Evolutionary conservation across 2,888 invertebrate species (phyloP), one percentile per base, ranked within the genome.

Genomic region (Tridacna gigas): DNA sequence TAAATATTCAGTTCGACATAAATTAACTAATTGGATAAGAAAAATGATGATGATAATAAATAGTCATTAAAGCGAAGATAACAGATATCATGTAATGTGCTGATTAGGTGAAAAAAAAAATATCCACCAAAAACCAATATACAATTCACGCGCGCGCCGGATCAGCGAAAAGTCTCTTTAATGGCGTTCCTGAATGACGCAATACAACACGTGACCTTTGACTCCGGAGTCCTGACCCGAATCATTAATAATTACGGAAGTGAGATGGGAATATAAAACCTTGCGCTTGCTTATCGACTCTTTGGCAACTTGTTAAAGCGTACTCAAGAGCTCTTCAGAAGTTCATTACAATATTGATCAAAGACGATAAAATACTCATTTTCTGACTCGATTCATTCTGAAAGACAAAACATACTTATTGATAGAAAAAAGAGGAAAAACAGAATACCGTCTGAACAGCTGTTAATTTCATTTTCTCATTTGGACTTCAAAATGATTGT

Each of bases 291-390:
- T 74, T 37, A 37, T 37, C 37, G 37, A 71, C 69, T 71, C 73
- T 76, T 28, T 67, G 51, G 56, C 73, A 79, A 67, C 22, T 74
- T 26, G 66, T 81, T 73, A 60, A 77, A 25, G 25, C 66, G 67
- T 45, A 47, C 73, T 67, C 74, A 56, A 74, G 77, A 48, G 77
- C 48, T 74, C 78, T 78, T 82, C 78, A 74, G 77, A 28, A 25
- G 74, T 82, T 74, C 74, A 82, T 82, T 82, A 78, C 71, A 47
- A 26, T 80, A 80, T 80, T 73, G 80, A 80, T 75, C 63, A 75
- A 48, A 20, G 56, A 56, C 56, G 20, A 56, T 56, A 56, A 15
- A 20, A 56, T 20, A 20, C 20, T 20, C 18, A 20, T 20, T 56
- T 56, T 15, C 56, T 56, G 15, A 56, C 56, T 56, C 20, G 15